Base-by-base conservation (phyloP, 2,797 vertebrate genomes). In the Moxostoma hubbsi region DNA sequence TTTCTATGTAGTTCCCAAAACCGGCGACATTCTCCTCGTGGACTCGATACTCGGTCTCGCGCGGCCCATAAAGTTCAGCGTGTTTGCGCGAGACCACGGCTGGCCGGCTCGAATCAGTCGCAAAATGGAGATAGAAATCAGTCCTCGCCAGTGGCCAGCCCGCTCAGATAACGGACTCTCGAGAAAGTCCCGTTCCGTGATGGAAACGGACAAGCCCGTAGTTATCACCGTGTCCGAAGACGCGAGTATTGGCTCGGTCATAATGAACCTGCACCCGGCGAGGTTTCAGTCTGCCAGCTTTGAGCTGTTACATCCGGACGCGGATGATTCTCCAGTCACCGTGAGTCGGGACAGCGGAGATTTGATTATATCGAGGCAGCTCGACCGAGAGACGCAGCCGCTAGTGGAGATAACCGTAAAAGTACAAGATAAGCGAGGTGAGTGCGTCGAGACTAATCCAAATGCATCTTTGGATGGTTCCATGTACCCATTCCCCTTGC, bases 1-100 rank as follows among this genome's bases (percentile, higher is more conserved):
- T 88, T 96, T 96, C 84, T 96, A 95, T 87, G 94, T 94, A 57
- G 95, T 95, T 73, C 96, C 95, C 72, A 96, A 96, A 92, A 96
- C 94, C 3, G 95, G 96, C 7, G 93, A 95, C 77, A 91, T 96
- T 9, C 87, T 96, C 7, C 88, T 96, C 12, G 95, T 96, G 49
- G 93, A 95, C 87, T 97, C 96, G 13, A 95, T 96, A 50, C 92
- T 96, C 6, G 91, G 94, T 83, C 85, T 93, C 76, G 90, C 87
- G 36, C 86, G 91, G 4, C 92, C 94, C 1, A 90, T 96, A 72
- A 90, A 89, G 83, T 93, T 96, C 76, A 78, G 88, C 75, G 92
- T 96, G 65, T 96, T 93, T 73, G 95, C 94, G 15, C 90, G 93
- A 57, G 95, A 96, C 89, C 94, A 92, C 53, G 95, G 95, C 0